These are phyloP conservation scores for Rattus rattus DNA, from an alignment of 2,113 vertebrate genomes.

Conservation along the genomic window DNA sequence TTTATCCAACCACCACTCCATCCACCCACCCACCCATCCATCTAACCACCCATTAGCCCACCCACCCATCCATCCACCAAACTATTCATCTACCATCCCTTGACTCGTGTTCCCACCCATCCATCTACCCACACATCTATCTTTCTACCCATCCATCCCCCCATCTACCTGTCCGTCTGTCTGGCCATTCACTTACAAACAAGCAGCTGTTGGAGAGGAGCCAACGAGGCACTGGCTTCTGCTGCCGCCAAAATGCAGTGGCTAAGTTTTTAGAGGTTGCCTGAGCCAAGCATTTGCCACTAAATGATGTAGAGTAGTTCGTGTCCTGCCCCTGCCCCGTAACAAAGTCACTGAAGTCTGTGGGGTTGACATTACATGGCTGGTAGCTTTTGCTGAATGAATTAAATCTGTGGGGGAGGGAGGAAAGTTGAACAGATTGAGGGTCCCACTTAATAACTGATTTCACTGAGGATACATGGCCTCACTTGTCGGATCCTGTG, in stretches of 20 bases:
- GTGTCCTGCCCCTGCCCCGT: accelerated
- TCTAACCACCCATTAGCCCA: not conserved
- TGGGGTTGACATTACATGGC: not conserved
- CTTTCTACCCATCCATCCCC: too few relatives aligned
- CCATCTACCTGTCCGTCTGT: not conserved
- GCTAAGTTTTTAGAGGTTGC: not conserved
- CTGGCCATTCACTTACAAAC: not conserved
- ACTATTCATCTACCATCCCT: not conserved
- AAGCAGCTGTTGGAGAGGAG: not conserved
- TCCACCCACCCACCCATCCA: not conserved
- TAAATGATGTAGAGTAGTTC: not conserved
- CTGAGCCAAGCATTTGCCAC: not conserved
- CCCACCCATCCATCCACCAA: not conserved
- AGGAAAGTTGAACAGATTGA: accelerated
- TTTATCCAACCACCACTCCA: too few relatives aligned
- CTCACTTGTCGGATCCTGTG: accelerated
- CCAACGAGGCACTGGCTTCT: not conserved
- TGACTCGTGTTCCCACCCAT: not conserved
- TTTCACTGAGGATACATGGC: too few relatives aligned
- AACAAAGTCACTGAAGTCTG: accelerated
- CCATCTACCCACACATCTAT: not conserved
- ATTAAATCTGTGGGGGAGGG: too few relatives aligned
- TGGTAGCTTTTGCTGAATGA: not conserved
- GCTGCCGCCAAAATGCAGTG: not conserved
- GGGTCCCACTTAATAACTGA: not conserved